Evolutionary conservation across 1,140 invertebrate species (phyloP).

Genomic region (Drosophila varians): DNA sequence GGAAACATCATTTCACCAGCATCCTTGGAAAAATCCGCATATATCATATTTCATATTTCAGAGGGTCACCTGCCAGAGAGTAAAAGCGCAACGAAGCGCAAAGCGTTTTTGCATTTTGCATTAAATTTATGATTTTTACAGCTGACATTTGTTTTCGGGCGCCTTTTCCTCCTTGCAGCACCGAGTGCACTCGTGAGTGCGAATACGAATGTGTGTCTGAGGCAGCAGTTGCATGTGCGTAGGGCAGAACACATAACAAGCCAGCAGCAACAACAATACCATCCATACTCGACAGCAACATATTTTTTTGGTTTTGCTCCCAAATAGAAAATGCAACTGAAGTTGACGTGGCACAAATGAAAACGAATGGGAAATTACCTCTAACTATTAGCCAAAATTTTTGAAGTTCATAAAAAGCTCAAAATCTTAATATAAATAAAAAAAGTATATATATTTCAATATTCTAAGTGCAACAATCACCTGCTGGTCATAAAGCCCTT

Average conservation of each 20-base stretch:
- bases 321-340: slow-evolving; percentile 33
- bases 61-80: slow-evolving; percentile 67
- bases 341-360: no score
- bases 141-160: slow-evolving; percentile 79
- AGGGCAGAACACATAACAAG: slow-evolving; percentile 60
- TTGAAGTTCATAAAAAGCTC: no score
- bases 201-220: slow-evolving; percentile 25
- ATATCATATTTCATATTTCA: slow-evolving; percentile 32
- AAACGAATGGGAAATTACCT: neutral
- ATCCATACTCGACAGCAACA: slow-evolving; percentile 52
- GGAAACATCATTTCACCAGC: slow-evolving; percentile 4
- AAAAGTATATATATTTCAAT: no score
- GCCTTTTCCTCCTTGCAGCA: slow-evolving; percentile 42
- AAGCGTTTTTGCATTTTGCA: slow-evolving; percentile 78
- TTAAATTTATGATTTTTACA: slow-evolving; percentile 82
- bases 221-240: slow-evolving; percentile 54
- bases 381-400: no score
- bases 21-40: slow-evolving; percentile 6
- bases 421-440: no score
- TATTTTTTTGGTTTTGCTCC: slow-evolving; percentile 41
- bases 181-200: slow-evolving; percentile 32
- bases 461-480: neutral
- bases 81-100: slow-evolving; percentile 76
- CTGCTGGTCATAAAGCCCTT: neutral
- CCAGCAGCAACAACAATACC: slow-evolving; percentile 48